Percentiles rank a stretch among this genome's conserved stretches.
Evolutionary conservation across 2,113 vertebrate species (phyloP).

Genomic region (Lathamus discolor): DNA sequence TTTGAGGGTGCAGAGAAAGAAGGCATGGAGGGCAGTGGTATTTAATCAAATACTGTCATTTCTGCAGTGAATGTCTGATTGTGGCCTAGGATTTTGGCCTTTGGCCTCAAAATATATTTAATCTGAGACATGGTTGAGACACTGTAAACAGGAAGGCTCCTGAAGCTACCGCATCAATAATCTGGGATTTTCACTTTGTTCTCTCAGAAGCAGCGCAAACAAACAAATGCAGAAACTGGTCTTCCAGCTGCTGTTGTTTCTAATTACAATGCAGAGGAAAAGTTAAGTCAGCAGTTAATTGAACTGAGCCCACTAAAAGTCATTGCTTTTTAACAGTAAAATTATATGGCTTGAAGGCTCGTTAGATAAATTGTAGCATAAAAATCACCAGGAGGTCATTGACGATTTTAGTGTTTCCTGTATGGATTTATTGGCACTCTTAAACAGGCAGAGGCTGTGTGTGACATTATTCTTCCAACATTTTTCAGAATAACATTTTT

Average conservation of each 20-base stretch:
- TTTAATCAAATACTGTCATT: background rate
- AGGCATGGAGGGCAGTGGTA: background rate
- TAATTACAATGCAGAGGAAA: background rate
- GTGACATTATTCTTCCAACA: background rate
- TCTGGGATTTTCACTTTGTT: slow-evolving; percentile 15
- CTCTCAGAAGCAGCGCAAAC: background rate
- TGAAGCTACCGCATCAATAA: slow-evolving; percentile 5
- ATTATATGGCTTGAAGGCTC: background rate
- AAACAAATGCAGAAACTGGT: slow-evolving; percentile 3
- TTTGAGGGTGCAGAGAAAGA: background rate
- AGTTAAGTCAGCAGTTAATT: slow-evolving; percentile 17
- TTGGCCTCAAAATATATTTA: background rate
- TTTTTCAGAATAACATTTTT: background rate
- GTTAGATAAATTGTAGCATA: background rate
- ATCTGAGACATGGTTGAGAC: background rate
- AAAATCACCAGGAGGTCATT: slow-evolving; percentile 2
- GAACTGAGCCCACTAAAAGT: background rate
- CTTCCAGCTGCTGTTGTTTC: background rate
- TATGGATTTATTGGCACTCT: background rate
- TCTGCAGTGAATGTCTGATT: background rate
- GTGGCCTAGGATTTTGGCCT: background rate
- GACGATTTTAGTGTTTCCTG: background rate
- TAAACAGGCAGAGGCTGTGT: background rate
- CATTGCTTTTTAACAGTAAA: slow-evolving; percentile 1
- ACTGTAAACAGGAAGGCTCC: slow-evolving; percentile 10